Conservation (phyloP, 1,140 invertebrate species). For the Drosophila subpulchrella region DNA sequence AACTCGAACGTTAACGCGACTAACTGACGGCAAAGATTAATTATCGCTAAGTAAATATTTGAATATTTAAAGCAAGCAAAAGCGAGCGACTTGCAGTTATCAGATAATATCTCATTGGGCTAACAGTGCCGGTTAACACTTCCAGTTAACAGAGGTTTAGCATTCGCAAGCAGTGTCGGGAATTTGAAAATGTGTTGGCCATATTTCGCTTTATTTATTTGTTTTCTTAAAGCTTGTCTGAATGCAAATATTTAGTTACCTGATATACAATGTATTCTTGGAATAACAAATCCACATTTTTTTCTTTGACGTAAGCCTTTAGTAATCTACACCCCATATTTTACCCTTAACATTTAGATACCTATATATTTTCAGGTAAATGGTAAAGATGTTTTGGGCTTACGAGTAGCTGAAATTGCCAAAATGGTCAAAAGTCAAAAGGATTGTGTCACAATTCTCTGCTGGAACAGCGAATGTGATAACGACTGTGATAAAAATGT, state of each 20-base stretch:
- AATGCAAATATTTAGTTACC: neutral
- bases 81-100: conserved; percentile 23
- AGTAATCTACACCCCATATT: neutral
- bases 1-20: neutral
- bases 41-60: conserved; percentile 30
- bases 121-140: conserved; percentile 5
- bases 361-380: conserved; percentile 84
- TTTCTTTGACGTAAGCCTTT: no score
- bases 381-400: conserved; percentile 87
- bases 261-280: neutral
- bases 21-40: conserved; percentile 27
- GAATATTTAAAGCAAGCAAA: conserved; percentile 21
- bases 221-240: neutral
- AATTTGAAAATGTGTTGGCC: neutral
- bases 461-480: conserved; percentile 85
- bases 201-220: neutral
- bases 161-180: conserved; percentile 6
- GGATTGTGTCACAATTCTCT: conserved; percentile 82
- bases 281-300: no score
- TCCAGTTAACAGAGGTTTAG: neutral
- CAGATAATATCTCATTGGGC: conserved; percentile 3
- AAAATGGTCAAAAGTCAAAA: conserved; percentile 85
- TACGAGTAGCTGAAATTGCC: conserved; percentile 87
- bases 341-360: neutral
- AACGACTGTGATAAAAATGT: conserved; percentile 85